Percentiles rank a stretch among this genome's conserved stretches.
Evolutionary conservation across 2,797 vertebrate species (phyloP).

Genomic region (Enoplosus armatus): DNA sequence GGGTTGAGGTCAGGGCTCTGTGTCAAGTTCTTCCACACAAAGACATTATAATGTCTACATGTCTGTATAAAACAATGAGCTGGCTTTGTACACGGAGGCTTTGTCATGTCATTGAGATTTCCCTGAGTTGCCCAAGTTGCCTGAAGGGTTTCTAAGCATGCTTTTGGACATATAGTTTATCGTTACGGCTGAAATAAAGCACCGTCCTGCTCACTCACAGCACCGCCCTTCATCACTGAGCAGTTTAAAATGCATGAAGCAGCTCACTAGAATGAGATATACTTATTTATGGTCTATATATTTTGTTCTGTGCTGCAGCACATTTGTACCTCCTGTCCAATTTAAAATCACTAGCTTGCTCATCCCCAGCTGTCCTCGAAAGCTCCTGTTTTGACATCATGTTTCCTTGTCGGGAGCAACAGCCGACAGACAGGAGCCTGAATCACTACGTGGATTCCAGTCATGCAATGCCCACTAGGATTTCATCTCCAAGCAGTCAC

Average conservation of each 20-base stretch:
- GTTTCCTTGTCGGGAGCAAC: slow-evolving; percentile 37
- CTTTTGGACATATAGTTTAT: neutral
- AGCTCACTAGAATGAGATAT: slow-evolving; percentile 11
- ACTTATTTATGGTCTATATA: slow-evolving; percentile 12
- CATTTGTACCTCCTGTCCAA: neutral
- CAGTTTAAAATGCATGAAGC: slow-evolving; percentile 2
- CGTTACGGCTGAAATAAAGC: slow-evolving; percentile 8
- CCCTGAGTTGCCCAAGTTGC: neutral
- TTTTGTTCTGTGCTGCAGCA: neutral
- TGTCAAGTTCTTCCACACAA: neutral
- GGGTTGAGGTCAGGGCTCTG: too few relatives aligned
- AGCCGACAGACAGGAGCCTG: slow-evolving; percentile 26
- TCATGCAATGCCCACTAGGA: slow-evolving; percentile 58
- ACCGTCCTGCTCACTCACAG: neutral
- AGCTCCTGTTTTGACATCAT: slow-evolving; percentile 34
- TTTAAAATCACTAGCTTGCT: neutral
- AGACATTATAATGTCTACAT: neutral
- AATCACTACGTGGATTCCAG: slow-evolving; percentile 52
- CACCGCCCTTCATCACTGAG: slow-evolving; percentile 7
- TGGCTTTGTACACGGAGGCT: too few relatives aligned
- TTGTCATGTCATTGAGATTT: neutral
- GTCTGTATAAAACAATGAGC: too few relatives aligned
- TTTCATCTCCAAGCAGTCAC: slow-evolving; percentile 55
- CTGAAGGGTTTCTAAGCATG: neutral
- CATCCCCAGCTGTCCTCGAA: neutral